phyloP scores from a whole-genome alignment of 2,888 invertebrate species.

The Drosophila meridiana region DNA sequence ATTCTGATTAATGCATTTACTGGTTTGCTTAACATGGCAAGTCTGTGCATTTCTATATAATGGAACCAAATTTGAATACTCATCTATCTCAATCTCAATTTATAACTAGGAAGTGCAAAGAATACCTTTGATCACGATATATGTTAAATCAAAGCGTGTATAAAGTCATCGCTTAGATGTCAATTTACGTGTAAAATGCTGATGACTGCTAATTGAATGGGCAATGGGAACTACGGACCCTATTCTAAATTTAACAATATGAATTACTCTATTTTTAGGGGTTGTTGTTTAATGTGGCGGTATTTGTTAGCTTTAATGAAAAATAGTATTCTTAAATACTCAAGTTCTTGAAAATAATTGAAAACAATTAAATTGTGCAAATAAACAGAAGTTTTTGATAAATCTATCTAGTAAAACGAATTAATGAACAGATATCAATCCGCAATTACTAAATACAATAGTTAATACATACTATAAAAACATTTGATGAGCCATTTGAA shows the following conservation, averaged over 20 bases:
- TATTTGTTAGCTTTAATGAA: no score
- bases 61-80: constrained; percentile 13
- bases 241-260: neutral
- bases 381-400: neutral
- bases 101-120: constrained; percentile 17
- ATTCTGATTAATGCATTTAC: neutral
- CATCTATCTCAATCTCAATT: constrained; percentile 4
- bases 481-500: constrained; percentile 19
- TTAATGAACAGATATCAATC: constrained; percentile 14
- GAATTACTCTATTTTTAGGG: neutral
- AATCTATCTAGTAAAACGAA: neutral
- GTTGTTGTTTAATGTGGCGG: no score
- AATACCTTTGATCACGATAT: constrained; percentile 35
- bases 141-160: constrained; percentile 21
- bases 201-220: neutral
- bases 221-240: neutral
- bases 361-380: neutral
- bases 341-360: neutral
- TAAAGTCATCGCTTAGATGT: constrained; percentile 7
- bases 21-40: neutral
- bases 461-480: constrained; percentile 7
- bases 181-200: neutral
- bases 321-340: no score
- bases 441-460: constrained; percentile 12
- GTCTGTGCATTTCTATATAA: neutral